phyloP scores from a whole-genome alignment of 2,113 vertebrate genomes.

The Neolamprologus falcicula region DNA sequence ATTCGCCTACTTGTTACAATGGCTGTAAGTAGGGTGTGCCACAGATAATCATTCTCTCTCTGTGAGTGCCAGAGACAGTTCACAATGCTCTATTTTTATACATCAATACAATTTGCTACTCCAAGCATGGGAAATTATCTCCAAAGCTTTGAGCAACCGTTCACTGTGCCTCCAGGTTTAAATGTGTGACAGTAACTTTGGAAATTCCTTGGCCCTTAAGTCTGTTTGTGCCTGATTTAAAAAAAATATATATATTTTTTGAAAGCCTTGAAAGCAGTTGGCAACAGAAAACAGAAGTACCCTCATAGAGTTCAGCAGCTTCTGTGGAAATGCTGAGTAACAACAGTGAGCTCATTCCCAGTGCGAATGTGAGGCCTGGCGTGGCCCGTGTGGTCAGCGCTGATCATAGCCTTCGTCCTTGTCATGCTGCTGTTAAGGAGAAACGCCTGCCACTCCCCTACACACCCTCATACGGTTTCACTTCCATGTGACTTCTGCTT shows the following conservation, averaged over 20 bases:
- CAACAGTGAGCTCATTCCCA: conserved; percentile 29
- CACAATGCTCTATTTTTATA: neutral
- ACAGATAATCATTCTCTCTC: neutral
- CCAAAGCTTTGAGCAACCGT: neutral
- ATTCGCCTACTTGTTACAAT: conserved; percentile 17
- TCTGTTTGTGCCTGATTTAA: neutral
- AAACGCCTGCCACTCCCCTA: conserved; percentile 34
- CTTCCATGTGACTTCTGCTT: neutral
- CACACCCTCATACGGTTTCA: conserved; percentile 34
- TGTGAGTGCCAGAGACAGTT: neutral
- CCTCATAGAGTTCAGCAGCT: neutral
- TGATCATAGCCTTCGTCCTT: conserved; percentile 26
- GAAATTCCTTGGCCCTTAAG: neutral
- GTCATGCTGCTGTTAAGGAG: conserved; percentile 6
- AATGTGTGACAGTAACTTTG: neutral
- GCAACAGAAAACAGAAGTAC: neutral
- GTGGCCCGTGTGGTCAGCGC: conserved; percentile 31
- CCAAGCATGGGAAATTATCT: neutral
- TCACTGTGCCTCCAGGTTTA: neutral
- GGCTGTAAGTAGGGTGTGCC: neutral
- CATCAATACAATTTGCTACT: neutral
- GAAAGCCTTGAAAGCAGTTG: neutral
- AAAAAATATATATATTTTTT: neutral
- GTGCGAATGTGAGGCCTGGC: neutral
- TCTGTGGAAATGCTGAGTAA: conserved; percentile 56